Evolutionary conservation across 2,888 invertebrate species (phyloP).

Genomic region (Ochlodes sylvanus): DNA sequence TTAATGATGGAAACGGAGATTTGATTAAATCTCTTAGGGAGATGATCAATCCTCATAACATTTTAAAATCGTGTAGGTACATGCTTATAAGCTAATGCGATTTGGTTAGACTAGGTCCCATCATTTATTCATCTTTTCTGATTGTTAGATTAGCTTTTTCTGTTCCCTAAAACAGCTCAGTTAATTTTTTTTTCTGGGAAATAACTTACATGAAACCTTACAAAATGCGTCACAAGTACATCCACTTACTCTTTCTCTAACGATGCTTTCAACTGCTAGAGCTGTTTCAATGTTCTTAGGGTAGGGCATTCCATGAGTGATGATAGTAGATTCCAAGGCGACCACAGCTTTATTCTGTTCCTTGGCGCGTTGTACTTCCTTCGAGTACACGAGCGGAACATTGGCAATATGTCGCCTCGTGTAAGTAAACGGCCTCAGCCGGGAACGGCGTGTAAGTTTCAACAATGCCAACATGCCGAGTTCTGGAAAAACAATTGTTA

Average conservation of each 20-base stretch:
- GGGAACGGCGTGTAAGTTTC: constrained; percentile 47
- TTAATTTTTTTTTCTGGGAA: too few species aligned
- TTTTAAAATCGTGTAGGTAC: too few species aligned
- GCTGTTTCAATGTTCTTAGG: constrained; percentile 96
- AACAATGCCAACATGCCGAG: constrained; percentile 64
- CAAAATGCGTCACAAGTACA: too few species aligned
- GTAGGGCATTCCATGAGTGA: constrained; percentile 99
- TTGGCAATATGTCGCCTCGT: constrained; percentile 51
- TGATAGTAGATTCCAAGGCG: constrained; percentile 98
- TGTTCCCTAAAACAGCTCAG: too few species aligned
- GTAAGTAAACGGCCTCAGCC: constrained; percentile 47
- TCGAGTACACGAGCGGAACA: constrained; percentile 71
- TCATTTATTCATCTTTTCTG: too few species aligned
- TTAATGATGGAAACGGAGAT: too few species aligned
- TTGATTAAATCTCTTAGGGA: too few species aligned
- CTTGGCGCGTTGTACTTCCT: constrained; percentile 88
- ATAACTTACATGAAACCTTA: too few species aligned
- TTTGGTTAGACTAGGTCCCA: too few species aligned
- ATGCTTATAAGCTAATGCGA: too few species aligned
- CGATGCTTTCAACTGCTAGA: constrained; percentile 90
- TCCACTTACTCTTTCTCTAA: constrained; percentile 87
- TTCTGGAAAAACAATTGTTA: constrained; percentile 12
- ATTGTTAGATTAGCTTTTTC: too few species aligned
- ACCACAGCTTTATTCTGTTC: constrained; percentile 90
- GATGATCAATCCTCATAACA: too few species aligned